A percentile compares a stretch with the other conserved stretches of the same genome.
Evolutionary conservation across 2,888 invertebrate genomes (phyloP).

Genomic region (Volucella bombylans): DNA sequence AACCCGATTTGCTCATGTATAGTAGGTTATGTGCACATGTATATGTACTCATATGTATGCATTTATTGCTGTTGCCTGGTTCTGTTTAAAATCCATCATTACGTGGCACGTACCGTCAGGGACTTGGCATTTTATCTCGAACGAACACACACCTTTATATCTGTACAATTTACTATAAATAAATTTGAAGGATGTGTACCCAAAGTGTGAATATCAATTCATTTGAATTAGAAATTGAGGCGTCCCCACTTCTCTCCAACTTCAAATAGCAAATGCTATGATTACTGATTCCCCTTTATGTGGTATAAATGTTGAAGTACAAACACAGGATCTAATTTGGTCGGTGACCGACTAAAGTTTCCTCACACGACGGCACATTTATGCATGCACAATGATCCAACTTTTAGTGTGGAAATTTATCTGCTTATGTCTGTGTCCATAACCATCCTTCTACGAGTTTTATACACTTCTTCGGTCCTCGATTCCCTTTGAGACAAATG

Average conservation of each 20-base stretch:
- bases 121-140: constrained; percentile 43
- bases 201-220: constrained; percentile 42
- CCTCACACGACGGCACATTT: too few species aligned
- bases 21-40: background rate
- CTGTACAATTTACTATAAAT: constrained; percentile 62
- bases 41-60: constrained; percentile 37
- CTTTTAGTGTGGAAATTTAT: too few species aligned
- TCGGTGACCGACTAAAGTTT: too few species aligned
- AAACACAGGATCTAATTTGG: too few species aligned
- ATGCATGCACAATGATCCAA: too few species aligned
- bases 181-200: constrained; percentile 12
- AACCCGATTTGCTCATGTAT: background rate
- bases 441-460: constrained; percentile 12
- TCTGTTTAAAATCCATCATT: constrained; percentile 55
- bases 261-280: constrained; percentile 35
- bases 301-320: too few species aligned
- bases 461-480: constrained; percentile 5
- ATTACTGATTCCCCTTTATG: constrained; percentile 18
- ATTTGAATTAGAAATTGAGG: constrained; percentile 59
- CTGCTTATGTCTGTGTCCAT: background rate
- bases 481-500: constrained; percentile 6
- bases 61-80: constrained; percentile 6
- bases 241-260: constrained; percentile 10
- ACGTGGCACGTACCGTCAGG: constrained; percentile 43
- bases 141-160: constrained; percentile 53